Evolutionary conservation across 2,113 vertebrate species (phyloP), one percentile per base, ranked within the genome.

Genomic region (Phylloscopus trochiloides): DNA sequence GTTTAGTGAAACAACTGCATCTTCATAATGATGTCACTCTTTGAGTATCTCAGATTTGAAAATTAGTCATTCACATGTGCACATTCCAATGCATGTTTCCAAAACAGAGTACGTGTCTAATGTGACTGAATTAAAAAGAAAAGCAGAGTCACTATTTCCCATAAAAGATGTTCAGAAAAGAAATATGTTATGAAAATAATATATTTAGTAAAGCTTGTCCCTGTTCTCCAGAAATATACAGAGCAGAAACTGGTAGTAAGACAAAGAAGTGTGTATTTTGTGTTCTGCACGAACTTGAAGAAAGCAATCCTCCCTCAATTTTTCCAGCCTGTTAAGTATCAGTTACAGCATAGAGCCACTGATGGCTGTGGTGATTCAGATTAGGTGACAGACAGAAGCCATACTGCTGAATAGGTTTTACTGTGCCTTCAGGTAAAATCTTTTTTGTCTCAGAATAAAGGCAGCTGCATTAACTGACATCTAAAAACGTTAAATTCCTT

Each of bases 281-380:
- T 58, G 14, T 22, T 83, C 29, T 65, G 47, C 32, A 12, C 72
- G 68, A 93, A 86, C 57, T 40, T 76, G 83, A 90, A 83, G 52
- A 87, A 54, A 72, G 57, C 24, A 77, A 62, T 75, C 32, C 59
- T 82, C 21, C 10, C 36, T 86, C 14, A 14, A 28, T 47, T 79
- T 95, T 96, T 96, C 87, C 92, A 86, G 86, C 47, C 59, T n/a
- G 26, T 95, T 95, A 93, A 80, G 18, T 90, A 57, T 50, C 52
- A 86, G 76, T 76, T 92, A 75, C 77, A 71, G 58, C 29, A 20
- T 9, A 74, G 29, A 81, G 29, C 50, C 36, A 17, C 43, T 38
- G 63, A 67, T 52, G 29, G 77, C 66, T 18, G 6, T n/a, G 34
- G 36, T 88, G 89, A 84, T 71, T 84, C 94, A 67, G 51, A 42